Evolutionary conservation across 2,888 invertebrate species (phyloP), one percentile per base, ranked within the genome.

Genomic region (Bugulina stolonifera): DNA sequence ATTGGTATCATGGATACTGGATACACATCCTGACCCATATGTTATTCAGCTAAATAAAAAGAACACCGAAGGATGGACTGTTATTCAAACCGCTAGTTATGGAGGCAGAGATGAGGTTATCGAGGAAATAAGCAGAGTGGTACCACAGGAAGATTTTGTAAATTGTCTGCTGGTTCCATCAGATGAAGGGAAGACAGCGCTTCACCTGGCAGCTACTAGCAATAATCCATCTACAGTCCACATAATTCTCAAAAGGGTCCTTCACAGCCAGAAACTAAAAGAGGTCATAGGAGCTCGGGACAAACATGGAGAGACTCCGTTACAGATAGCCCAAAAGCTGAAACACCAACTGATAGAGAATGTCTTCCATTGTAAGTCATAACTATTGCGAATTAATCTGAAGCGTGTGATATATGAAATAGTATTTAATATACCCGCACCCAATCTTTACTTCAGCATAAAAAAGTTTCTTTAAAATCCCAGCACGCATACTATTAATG

Each of bases 1-100:
- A 1, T 64, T 64, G 64, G 64, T 32, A 14, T 27, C 27, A 18
- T 64, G 64, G 64, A 64, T 64, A 27, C 64, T 64, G 18, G 64
- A 32, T 5, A 22, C 22, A 34, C 27, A 64, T 64, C 3, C 27
- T 64, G 18, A 34, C 32, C 5, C 27, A 64, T 25, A 64, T 14
- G 25, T 3, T 2, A 27, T 10, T 14, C 25, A 14, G 18, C 25
- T 64, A 2, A 64, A 32, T 27, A 27, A 18, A 32, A 64, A n/a
- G 32, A 64, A 32, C 10, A 14, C 2, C 2, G 64, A 64, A 5
- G 64, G 34, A 18, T 32, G 10, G 5, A 64, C 64, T 25, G 64
- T 64, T 22, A 5, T 64, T 5, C 64, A 64, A 2, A 14, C 32
- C 2, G 27, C 29, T 34, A 34, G 29, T 32, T 10, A 64, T 14